Percentiles rank a stretch among this genome's conserved stretches.
phyloP scores from a whole-genome alignment of 2,113 vertebrate genomes.

The Oreochromis tanganicae region DNA sequence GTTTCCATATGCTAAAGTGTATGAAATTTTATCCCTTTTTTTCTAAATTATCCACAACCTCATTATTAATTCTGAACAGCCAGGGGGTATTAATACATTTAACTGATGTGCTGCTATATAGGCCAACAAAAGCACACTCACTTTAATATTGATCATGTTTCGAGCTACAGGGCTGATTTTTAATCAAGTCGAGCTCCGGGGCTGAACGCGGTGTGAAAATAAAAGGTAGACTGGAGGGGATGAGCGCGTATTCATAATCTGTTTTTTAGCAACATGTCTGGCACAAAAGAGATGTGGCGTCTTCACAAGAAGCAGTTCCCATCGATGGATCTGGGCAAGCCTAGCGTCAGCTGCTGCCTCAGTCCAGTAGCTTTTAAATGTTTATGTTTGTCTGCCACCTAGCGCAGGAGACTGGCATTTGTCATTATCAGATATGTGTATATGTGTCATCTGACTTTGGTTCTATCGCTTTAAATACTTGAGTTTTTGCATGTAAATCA shows the following conservation, averaged over 20 bases:
- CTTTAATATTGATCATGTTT: constrained; percentile 41
- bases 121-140: constrained; percentile 16
- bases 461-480: neutral
- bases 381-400: constrained; percentile 57
- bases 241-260: neutral
- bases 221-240: neutral
- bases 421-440: neutral
- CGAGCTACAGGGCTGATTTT: constrained; percentile 3
- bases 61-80: neutral
- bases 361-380: neutral
- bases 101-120: neutral
- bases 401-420: constrained; percentile 11
- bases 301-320: neutral
- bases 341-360: neutral
- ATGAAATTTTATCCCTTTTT: neutral
- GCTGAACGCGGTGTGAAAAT: neutral
- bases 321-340: neutral
- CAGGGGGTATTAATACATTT: neutral
- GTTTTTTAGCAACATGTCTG: neutral
- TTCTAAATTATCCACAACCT: neutral
- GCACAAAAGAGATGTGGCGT: neutral
- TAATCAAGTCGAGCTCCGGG: constrained; percentile 1
- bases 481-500: neutral
- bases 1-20: neutral
- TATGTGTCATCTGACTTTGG: neutral